Evolutionary conservation across 2,888 invertebrate species (phyloP).

Genomic region (Strigamia maritima): DNA sequence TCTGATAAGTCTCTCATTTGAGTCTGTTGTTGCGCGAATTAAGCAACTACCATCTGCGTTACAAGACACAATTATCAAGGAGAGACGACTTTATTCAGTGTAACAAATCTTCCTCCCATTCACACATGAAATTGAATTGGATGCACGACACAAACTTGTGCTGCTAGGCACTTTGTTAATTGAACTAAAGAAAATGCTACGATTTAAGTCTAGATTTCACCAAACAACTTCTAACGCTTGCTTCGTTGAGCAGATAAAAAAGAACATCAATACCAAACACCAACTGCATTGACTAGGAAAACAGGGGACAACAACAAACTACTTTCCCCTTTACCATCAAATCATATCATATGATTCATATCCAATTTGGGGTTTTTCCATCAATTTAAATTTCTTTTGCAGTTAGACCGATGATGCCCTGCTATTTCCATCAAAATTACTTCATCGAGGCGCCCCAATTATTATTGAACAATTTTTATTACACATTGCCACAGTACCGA

Average conservation of each 20-base stretch:
- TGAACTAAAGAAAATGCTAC: slow-evolving; percentile 13
- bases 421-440: too few relatives aligned
- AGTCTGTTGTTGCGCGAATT: neutral
- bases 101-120: slow-evolving; percentile 1
- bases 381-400: neutral
- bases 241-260: neutral
- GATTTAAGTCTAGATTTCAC: neutral
- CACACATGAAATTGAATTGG: slow-evolving; percentile 9
- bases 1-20: neutral
- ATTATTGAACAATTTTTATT: too few relatives aligned
- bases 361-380: neutral
- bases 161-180: neutral
- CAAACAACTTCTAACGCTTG: neutral
- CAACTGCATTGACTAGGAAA: neutral
- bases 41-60: slow-evolving; percentile 16
- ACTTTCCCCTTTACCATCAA: neutral
- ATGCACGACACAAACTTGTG: neutral
- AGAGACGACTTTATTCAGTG: neutral
- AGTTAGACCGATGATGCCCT: too few relatives aligned
- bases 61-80: neutral
- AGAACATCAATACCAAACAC: neutral
- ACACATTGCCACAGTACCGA: too few relatives aligned
- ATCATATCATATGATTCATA: neutral
- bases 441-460: too few relatives aligned
- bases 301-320: neutral